Percentiles rank a stretch among this genome's conserved stretches.
phyloP scores from a whole-genome alignment of 2,888 invertebrate genomes.

The Corythucha ciliata region DNA sequence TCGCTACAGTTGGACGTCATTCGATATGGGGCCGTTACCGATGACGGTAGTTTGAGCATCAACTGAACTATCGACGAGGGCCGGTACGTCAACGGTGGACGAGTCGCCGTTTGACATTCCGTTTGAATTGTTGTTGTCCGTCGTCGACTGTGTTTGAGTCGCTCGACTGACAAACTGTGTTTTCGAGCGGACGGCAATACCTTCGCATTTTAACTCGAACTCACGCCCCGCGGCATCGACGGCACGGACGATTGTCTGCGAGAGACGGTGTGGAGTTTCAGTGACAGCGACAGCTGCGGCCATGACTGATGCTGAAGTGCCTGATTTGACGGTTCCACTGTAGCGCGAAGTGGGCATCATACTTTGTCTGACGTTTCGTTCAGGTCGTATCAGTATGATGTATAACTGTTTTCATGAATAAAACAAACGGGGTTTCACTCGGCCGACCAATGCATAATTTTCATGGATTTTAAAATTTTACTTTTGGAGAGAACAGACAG shows the following conservation, averaged over 20 bases:
- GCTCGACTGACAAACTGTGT: constrained; percentile 25
- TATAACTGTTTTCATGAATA: constrained; percentile 44
- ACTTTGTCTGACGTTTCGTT: constrained; percentile 47
- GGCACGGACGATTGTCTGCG: constrained; percentile 21
- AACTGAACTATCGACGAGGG: no score
- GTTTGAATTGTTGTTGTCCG: constrained; percentile 20
- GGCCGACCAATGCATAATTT: no score
- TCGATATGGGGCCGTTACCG: constrained; percentile 25
- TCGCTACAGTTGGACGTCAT: constrained; percentile 28
- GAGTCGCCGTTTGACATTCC: constrained; percentile 1
- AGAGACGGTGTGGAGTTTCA: constrained; percentile 25
- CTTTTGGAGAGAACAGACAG: constrained; percentile 86
- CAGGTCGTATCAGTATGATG: constrained; percentile 48
- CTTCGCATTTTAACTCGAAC: constrained; percentile 16
- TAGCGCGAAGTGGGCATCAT: constrained; percentile 38
- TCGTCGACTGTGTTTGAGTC: constrained; percentile 26
- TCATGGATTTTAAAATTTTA: no score
- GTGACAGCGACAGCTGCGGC: constrained; percentile 31
- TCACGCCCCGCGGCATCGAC: constrained; percentile 20
- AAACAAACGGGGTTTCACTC: constrained; percentile 2
- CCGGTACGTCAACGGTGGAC: constrained; percentile 9
- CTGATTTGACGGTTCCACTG: constrained; percentile 31
- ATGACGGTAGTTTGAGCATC: constrained; percentile 7
- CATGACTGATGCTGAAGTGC: constrained; percentile 32
- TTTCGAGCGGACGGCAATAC: constrained; percentile 26